These are phyloP conservation scores for Bicyclus anynana DNA, from an alignment of 1,140 invertebrate species.

Conservation along the genomic window DNA sequence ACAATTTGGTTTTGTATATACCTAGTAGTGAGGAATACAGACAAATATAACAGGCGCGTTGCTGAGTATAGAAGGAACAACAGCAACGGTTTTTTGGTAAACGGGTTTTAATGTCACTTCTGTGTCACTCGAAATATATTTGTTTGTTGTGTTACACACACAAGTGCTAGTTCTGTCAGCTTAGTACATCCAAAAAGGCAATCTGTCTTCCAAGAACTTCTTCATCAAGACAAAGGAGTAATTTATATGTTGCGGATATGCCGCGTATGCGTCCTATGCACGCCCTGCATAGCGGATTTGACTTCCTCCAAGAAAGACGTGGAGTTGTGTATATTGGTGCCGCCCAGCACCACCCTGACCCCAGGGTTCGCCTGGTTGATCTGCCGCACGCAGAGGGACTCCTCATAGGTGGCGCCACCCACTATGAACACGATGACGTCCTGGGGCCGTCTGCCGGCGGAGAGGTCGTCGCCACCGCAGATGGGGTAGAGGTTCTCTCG, in stretches of 20 bases:
- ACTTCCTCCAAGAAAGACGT: slow-evolving; percentile 88
- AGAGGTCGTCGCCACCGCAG: slow-evolving; percentile 80
- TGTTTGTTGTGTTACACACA: no score
- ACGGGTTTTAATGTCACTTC: no score
- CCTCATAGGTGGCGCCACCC: slow-evolving; percentile 98
- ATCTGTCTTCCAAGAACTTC: no score
- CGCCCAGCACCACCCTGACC: slow-evolving; percentile 91
- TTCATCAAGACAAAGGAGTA: no score
- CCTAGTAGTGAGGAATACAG: no score
- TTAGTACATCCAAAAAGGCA: no score
- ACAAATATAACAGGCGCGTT: no score
- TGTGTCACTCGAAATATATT: no score
- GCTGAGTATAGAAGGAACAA: no score
- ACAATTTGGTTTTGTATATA: no score
- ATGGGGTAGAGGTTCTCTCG: slow-evolving; percentile 90
- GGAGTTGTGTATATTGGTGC: slow-evolving; percentile 95
- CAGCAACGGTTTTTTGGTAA: no score
- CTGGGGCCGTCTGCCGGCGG: slow-evolving; percentile 81
- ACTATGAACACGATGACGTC: slow-evolving; percentile 97
- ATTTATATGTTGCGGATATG: slow-evolving; percentile 61
- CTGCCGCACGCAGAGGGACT: slow-evolving; percentile 91
- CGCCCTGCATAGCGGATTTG: slow-evolving; percentile 70
- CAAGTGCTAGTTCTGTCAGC: no score
- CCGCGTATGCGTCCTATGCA: slow-evolving; percentile 75
- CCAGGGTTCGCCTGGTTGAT: slow-evolving; percentile 87